Evolutionary conservation across 2,888 invertebrate genomes (phyloP), one percentile per base, ranked within the genome.

Genomic region (Aradus depressus): DNA sequence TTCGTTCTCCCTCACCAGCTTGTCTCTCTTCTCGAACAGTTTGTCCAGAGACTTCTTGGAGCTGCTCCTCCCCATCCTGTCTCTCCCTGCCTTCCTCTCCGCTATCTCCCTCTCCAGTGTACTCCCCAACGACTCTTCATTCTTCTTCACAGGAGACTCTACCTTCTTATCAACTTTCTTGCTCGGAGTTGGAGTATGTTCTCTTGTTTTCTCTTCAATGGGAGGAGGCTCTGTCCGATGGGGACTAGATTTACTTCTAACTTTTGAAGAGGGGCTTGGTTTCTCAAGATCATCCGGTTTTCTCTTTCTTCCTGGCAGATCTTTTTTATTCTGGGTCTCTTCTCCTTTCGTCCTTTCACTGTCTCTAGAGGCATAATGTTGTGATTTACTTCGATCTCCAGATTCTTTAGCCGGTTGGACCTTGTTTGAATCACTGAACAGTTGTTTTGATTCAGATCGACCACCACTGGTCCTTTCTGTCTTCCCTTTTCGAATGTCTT

Each of bases 111-210:
- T 66, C 59, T 67, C 73, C 16, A 70, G 59, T 52, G 66, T 60
- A 44, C 57, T 55, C 5, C 50, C 45, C 23, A 58, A 47, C 6
- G 55, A 45, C 37, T 58, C 56, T 35, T 54, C 52, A 55, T 48
- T 52, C 50, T 47, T 64, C 39, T 62, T 57, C 6, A 25, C 22
- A 26, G 52, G 42, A 12, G 47, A 48, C 34, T 58, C 54, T 67
- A 75, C 51, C 71, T 75, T 74, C 72, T 76, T 73, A 72, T 77
- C 70, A 73, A 70, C 65, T 77, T 63, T 63, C 62, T 59, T 59
- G 62, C 59, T 41, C 62, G 57, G 55, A 62, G 58, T 43, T 62
- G 61, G 51, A 60, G 57, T 47, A 56, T 59, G 59, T 56, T 58
- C 52, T 51, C 56, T 52, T 44, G 54, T 59, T 54, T 62, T 62